These are phyloP conservation scores for Rhagologus leucostigma DNA, from an alignment of 2,113 vertebrate species.

Conservation along the genomic window DNA sequence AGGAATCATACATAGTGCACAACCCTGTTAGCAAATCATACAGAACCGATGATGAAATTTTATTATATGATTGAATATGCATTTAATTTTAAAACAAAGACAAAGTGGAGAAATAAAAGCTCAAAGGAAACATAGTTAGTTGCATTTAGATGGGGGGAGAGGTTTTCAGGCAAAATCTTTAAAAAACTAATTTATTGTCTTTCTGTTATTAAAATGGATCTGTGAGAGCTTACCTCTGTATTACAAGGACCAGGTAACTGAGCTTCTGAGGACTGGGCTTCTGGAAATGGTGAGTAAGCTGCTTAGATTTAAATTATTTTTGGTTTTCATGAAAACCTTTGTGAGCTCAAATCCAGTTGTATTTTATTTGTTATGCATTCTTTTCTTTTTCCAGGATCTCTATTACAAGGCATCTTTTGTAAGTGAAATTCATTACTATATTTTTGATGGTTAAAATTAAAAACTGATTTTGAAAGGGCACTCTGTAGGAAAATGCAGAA, in stretches of 20 bases:
- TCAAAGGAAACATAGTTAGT: background rate
- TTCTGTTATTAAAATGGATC: background rate
- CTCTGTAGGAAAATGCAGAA: constrained; percentile 15
- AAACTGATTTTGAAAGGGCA: background rate
- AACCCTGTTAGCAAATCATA: background rate
- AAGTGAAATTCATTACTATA: background rate
- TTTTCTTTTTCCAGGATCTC: background rate
- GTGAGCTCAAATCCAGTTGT: background rate
- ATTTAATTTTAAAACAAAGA: background rate
- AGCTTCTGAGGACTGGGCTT: background rate
- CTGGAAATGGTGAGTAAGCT: background rate
- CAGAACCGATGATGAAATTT: background rate
- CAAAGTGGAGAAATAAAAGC: background rate
- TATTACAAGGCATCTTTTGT: background rate
- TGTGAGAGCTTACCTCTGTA: background rate
- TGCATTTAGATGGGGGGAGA: background rate
- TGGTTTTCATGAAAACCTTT: background rate
- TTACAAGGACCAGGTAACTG: background rate
- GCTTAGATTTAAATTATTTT: background rate
- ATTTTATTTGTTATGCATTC: background rate
- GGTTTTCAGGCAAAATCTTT: background rate
- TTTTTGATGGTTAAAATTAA: background rate
- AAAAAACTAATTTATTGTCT: background rate
- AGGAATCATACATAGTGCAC: background rate
- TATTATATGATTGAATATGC: background rate